Evolutionary conservation across 2,113 vertebrate species (phyloP).

Genomic region (Alethe castanea): DNA sequence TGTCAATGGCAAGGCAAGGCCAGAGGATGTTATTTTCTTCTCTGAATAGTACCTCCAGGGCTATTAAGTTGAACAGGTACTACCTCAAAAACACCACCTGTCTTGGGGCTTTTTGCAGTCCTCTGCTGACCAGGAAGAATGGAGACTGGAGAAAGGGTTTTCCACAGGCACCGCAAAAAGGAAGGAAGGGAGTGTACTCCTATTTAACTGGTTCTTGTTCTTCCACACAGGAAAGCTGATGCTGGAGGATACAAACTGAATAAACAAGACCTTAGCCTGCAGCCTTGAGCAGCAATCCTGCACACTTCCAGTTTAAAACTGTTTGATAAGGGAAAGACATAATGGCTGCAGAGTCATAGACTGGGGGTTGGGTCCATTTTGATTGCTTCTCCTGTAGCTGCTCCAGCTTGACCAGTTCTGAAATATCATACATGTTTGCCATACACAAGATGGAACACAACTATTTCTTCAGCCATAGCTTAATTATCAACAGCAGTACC

Average conservation of each 20-base stretch:
- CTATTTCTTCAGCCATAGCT: background rate
- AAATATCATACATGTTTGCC: background rate
- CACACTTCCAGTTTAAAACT: background rate
- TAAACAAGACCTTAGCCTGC: background rate
- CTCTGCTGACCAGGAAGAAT: background rate
- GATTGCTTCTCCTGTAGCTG: background rate
- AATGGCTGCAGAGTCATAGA: background rate
- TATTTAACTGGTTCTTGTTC: background rate
- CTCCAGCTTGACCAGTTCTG: background rate
- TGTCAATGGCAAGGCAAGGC: background rate
- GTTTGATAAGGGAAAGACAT: background rate
- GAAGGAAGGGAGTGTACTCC: background rate
- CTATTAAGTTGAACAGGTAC: background rate
- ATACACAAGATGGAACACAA: background rate
- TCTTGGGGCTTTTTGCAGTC: background rate
- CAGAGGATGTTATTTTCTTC: background rate
- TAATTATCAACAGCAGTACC: background rate
- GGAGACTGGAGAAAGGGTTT: background rate
- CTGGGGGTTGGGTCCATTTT: background rate
- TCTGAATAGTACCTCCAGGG: background rate
- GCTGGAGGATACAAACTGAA: background rate
- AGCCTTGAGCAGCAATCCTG: background rate
- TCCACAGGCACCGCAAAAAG: background rate
- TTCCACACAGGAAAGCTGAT: background rate
- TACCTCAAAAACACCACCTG: accelerated